Conservation (phyloP, 2,797 vertebrate genomes). For the Artibeus jamaicensis region DNA sequence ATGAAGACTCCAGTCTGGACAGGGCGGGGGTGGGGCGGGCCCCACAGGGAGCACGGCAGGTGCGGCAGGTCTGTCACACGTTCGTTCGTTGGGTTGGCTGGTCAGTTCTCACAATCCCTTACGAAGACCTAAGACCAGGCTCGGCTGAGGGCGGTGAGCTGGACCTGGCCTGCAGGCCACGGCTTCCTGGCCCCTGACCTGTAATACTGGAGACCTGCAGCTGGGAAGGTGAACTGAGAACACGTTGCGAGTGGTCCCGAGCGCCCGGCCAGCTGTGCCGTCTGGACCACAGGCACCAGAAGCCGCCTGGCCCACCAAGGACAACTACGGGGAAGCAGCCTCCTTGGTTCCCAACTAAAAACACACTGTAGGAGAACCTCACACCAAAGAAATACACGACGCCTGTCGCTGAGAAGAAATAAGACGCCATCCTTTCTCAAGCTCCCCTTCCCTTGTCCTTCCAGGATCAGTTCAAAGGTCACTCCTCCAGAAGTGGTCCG, state of each 20-base stretch:
- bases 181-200: not conserved
- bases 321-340: not conserved
- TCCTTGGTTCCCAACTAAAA: not conserved
- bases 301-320: not conserved
- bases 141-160: not conserved
- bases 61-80: no score
- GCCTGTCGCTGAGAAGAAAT: not conserved
- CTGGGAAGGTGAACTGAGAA: not conserved
- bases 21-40: not conserved
- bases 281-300: not conserved
- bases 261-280: not conserved
- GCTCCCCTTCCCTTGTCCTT: not conserved
- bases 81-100: not conserved
- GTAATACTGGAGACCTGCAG: not conserved
- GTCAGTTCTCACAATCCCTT: not conserved
- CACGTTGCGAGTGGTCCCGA: not conserved
- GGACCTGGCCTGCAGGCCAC: not conserved
- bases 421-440: not conserved
- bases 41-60: rapidly evolving
- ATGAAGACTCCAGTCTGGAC: not conserved
- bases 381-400: not conserved
- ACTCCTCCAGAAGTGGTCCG: no score
- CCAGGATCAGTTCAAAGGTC: not conserved
- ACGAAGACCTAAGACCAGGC: not conserved
- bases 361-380: not conserved